Evolutionary conservation across 2,888 invertebrate genomes (phyloP).

Genomic region (Hemicrepidius hirtus): DNA sequence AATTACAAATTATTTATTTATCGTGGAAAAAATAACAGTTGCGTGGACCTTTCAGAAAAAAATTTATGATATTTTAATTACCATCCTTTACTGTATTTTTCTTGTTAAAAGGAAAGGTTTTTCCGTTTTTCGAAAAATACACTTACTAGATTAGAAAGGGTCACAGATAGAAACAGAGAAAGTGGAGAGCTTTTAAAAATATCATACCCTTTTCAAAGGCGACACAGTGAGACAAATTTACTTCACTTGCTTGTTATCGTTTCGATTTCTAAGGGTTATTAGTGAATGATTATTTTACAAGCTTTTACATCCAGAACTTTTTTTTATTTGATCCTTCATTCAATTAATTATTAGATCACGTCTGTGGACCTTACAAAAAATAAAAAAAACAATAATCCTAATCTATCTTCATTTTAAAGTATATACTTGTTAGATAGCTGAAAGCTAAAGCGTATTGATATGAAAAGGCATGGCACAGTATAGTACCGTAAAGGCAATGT

Average conservation of each 20-base stretch:
- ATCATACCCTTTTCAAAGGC: conserved; percentile 25
- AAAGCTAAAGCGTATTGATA: conserved; percentile 27
- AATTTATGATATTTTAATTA: too few relatives aligned
- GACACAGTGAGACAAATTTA: conserved; percentile 14
- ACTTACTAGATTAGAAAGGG: conserved; percentile 9
- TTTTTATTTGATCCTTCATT: too few relatives aligned
- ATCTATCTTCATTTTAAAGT: not conserved
- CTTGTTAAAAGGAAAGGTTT: not conserved
- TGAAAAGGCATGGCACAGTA: conserved; percentile 36
- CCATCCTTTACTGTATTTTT: not conserved
- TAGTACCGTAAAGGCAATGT: conserved; percentile 42
- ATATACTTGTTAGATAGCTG: conserved; percentile 9
- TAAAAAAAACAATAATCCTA: not conserved
- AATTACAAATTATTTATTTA: conserved; percentile 9
- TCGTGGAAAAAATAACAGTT: not conserved
- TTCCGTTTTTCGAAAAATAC: conserved; percentile 2
- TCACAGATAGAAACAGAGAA: conserved; percentile 14
- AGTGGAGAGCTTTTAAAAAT: conserved; percentile 19
- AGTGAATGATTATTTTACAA: conserved; percentile 27
- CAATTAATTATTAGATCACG: not conserved
- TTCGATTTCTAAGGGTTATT: conserved; percentile 25
- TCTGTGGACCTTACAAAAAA: too few relatives aligned
- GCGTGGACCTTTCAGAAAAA: not conserved
- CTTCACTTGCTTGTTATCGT: conserved; percentile 4
- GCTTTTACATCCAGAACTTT: not conserved